phyloP scores from a whole-genome alignment of 1,140 invertebrate genomes.

The Caenorhabditis briggsae region DNA sequence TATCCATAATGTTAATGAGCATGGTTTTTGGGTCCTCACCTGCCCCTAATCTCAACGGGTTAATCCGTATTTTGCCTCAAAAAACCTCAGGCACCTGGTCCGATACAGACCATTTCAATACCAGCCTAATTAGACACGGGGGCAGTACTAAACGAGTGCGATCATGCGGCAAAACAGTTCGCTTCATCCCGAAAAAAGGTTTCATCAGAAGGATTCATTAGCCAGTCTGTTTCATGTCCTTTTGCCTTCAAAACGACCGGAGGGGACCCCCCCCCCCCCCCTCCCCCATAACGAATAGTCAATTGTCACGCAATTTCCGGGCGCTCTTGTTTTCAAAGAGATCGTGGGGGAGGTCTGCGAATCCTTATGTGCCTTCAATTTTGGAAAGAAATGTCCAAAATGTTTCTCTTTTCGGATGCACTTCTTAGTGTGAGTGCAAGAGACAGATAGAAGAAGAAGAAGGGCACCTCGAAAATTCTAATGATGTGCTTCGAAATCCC shows the following conservation, averaged over 20 bases:
- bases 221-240: slow-evolving; percentile 37
- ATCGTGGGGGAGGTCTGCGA: background rate
- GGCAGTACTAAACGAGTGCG: slow-evolving; percentile 23
- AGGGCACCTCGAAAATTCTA: slow-evolving; percentile 22
- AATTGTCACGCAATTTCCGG: slow-evolving; percentile 56
- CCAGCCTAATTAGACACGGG: slow-evolving; percentile 16
- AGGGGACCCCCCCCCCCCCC: background rate
- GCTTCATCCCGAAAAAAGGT: background rate
- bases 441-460: background rate
- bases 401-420: background rate
- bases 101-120: slow-evolving; percentile 38
- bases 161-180: slow-evolving; percentile 51
- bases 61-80: no score
- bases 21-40: slow-evolving; percentile 39
- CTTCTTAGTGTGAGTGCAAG: background rate
- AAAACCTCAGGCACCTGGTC: background rate
- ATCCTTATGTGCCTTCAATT: no score
- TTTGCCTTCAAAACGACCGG: slow-evolving; percentile 12
- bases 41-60: background rate
- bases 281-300: slow-evolving; percentile 42
- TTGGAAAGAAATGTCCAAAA: slow-evolving; percentile 15
- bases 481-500: slow-evolving; percentile 47
- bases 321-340: slow-evolving; percentile 19
- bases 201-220: background rate
- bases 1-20: slow-evolving; percentile 25